A percentile compares a stretch with the other conserved stretches of the same genome.
These are phyloP conservation scores for Autographa gamma DNA, from an alignment of 2,888 invertebrate species.

Conservation along the genomic window DNA sequence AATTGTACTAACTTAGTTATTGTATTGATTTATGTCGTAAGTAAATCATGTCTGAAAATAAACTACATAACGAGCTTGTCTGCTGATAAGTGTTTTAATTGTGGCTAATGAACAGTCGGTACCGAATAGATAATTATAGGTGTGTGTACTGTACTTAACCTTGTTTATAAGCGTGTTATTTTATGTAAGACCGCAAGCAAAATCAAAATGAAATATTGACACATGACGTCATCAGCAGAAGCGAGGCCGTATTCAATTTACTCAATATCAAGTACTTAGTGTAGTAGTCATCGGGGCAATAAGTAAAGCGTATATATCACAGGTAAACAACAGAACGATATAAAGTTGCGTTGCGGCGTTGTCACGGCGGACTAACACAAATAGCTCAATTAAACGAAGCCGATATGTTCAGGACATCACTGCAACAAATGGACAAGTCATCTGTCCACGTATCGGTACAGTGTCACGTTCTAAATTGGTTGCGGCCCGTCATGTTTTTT, in stretches of 20 bases:
- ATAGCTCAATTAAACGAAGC: conserved; percentile 84
- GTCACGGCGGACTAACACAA: conserved; percentile 80
- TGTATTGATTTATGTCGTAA: not conserved
- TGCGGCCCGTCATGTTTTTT: conserved; percentile 71
- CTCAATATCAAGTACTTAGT: conserved; percentile 16
- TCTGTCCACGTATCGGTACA: conserved; percentile 74
- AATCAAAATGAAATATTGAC: not conserved
- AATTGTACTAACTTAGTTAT: not conserved
- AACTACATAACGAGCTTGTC: not conserved
- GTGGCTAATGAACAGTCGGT: not conserved
- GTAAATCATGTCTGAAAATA: not conserved
- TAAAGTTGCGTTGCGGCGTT: conserved; percentile 74
- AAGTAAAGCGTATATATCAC: conserved; percentile 27
- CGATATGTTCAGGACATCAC: conserved; percentile 71
- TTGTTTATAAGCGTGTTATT: not conserved
- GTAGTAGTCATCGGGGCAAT: conserved; percentile 16
- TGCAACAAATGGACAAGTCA: conserved; percentile 66
- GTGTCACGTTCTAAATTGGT: conserved; percentile 82
- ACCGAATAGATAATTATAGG: not conserved
- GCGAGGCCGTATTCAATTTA: conserved; percentile 19
- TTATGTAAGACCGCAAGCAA: conserved; percentile 1
- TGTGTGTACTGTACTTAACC: conserved; percentile 2
- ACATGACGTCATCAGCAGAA: not conserved
- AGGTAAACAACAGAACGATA: conserved; percentile 67
- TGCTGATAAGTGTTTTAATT: not conserved